Base-by-base conservation (phyloP, 2,888 invertebrate species). In the Diloba caeruleocephala region DNA sequence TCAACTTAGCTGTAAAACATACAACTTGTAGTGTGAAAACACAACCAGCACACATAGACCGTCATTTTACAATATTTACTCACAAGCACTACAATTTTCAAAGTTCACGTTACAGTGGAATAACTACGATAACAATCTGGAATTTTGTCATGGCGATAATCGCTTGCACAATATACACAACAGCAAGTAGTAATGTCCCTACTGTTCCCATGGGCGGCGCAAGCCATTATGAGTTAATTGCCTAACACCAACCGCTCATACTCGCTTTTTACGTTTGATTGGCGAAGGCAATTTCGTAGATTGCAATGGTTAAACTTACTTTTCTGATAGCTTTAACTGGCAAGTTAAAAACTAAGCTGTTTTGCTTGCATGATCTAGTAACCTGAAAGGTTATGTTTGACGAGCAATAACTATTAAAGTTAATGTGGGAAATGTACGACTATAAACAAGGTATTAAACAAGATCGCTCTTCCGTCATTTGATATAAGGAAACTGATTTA, bases 131-230 rank as follows among this genome's bases (percentile, higher is more conserved):
- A 64, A 64, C 41, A 76, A 78, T 81, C 72, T 71, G 63, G 55
- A 89, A 86, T 87, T 81, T 84, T 90, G 89, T 86, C 89, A 89
- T 76, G 84, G 76, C 79, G 81, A 87, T 88, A 84, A 89, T 87
- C 76, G 80, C 82, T 90, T 88, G 84, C 85, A 81, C 84, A 89
- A 90, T 79, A 64, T 58, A 67, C 64, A 74, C 71, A 75, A 73
- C 77, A 63, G 66, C 71, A 80, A 79, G 78, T 63, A 39, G 77
- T 64, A 64, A 64, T 49, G 76, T 79, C 74, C 78, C 78, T 68
- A 75, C 60, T 69, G 82, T 88, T 90, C 89, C 86, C 88, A 89
- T 87, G 81, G 79, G 77, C 74, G 67, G 78, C 66, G 72, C 76
- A 81, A 70, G 81, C 84, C 70, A 87, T 87, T 87, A 87, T 81